Percentiles rank a stretch among this genome's conserved stretches.
These are phyloP conservation scores for Homarus americanus DNA, from an alignment of 1,140 invertebrate genomes.

Conservation along the genomic window DNA sequence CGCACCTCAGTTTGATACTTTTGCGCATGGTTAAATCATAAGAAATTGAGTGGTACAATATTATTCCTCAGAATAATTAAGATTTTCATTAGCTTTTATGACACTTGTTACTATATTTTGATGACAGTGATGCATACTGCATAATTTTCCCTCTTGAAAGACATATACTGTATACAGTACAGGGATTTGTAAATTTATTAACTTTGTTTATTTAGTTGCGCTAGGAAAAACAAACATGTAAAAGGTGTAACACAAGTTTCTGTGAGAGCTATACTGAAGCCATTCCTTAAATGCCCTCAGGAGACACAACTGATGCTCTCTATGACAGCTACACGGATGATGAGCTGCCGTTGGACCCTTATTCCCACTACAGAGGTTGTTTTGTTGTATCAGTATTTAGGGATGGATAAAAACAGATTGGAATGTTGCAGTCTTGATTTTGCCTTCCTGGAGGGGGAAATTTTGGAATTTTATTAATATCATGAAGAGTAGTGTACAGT, in stretches of 20 bases:
- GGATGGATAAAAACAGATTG: background rate
- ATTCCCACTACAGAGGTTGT: slow-evolving; percentile 55
- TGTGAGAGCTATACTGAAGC: slow-evolving; percentile 23
- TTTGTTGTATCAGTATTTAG: background rate
- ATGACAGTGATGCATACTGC: no score
- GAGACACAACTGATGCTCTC: slow-evolving; percentile 46
- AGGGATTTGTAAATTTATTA: no score
- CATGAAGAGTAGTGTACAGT: no score
- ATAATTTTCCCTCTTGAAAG: no score
- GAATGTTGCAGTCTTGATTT: slow-evolving; percentile 41
- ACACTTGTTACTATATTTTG: no score
- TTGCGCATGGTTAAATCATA: no score
- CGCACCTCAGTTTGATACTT: no score
- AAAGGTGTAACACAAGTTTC: slow-evolving; percentile 27
- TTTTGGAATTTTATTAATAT: slow-evolving; percentile 12
- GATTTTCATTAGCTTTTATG: no score
- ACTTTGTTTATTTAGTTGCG: background rate
- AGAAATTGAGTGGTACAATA: no score
- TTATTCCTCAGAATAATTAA: no score
- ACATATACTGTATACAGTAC: no score
- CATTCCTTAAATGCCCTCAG: slow-evolving; percentile 40
- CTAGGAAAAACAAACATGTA: background rate
- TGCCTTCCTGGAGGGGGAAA: slow-evolving; percentile 20
- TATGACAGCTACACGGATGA: slow-evolving; percentile 70
- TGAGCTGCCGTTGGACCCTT: slow-evolving; percentile 54